These are phyloP conservation scores for Sterrhoptilus dennistouni DNA, from an alignment of 2,113 vertebrate genomes.

Conservation along the genomic window DNA sequence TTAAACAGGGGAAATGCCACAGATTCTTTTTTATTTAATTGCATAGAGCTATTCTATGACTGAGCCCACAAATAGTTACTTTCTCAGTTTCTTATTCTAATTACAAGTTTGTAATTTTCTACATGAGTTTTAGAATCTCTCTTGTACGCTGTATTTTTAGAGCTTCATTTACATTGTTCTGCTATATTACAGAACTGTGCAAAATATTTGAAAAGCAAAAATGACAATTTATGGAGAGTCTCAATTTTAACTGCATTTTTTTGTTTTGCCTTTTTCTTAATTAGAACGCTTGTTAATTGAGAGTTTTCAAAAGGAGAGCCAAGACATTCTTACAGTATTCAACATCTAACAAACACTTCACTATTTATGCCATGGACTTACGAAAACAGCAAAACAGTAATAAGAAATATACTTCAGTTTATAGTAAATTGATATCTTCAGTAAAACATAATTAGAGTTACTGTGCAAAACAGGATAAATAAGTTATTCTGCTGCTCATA, in stretches of 20 bases:
- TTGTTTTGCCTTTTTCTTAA: background rate
- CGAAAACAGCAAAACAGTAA: background rate
- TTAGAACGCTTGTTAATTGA: background rate
- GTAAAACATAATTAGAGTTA: background rate
- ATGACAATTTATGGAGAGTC: background rate
- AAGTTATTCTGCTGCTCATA: background rate
- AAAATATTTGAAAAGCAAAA: background rate
- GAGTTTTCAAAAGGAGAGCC: slow-evolving; percentile 9
- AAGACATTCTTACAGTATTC: background rate
- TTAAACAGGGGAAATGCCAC: background rate
- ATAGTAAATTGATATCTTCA: background rate
- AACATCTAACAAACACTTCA: slow-evolving; percentile 28
- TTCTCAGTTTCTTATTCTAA: slow-evolving; percentile 20
- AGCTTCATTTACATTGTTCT: background rate
- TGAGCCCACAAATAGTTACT: background rate
- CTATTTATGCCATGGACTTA: background rate
- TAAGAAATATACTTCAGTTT: background rate
- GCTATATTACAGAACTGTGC: background rate
- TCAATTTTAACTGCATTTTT: slow-evolving; percentile 14
- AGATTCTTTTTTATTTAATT: background rate
- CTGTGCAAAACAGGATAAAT: background rate
- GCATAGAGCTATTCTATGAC: background rate
- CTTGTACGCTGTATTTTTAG: background rate
- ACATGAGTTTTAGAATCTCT: background rate
- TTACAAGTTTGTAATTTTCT: background rate